Evolutionary conservation across 1,140 invertebrate species (phyloP).

Genomic region (Papilio glaucus): DNA sequence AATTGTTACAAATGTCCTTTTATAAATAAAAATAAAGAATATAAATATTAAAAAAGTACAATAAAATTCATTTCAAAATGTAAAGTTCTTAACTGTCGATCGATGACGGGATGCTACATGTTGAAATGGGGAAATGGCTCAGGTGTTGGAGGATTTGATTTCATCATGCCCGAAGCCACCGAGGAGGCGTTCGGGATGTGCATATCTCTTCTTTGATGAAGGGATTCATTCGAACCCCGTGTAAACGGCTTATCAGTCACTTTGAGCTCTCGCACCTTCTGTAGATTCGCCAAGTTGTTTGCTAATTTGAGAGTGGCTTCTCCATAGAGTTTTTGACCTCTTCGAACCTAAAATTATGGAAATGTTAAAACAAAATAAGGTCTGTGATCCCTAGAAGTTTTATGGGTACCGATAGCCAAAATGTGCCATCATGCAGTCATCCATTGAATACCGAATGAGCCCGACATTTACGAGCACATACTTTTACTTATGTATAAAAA

Average conservation of each 20-base stretch:
- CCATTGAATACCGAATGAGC: no score
- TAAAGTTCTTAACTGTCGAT: neutral
- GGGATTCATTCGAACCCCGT: slow-evolving; percentile 45
- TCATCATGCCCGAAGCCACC: slow-evolving; percentile 54
- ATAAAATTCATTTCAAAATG: neutral
- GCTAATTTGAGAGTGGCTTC: slow-evolving; percentile 70
- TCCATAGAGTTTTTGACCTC: slow-evolving; percentile 66
- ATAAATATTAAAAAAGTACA: slow-evolving; percentile 1
- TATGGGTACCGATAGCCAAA: no score
- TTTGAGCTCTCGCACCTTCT: slow-evolving; percentile 52
- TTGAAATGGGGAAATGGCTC: slow-evolving; percentile 41
- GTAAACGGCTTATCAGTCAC: slow-evolving; percentile 60
- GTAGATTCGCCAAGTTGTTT: slow-evolving; percentile 63
- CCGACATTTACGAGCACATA: no score
- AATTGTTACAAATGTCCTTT: neutral
- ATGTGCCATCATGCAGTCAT: no score
- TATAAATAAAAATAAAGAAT: slow-evolving; percentile 18
- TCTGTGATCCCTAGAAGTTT: no score
- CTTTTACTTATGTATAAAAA: no score
- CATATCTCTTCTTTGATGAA: slow-evolving; percentile 66
- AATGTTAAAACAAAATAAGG: no score
- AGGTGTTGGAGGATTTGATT: slow-evolving; percentile 50
- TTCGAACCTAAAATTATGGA: slow-evolving; percentile 53
- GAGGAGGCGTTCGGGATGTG: slow-evolving; percentile 54
- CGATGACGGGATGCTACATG: neutral